Conservation (phyloP, 1,140 invertebrate species). For the Olivierus martensii region DNA sequence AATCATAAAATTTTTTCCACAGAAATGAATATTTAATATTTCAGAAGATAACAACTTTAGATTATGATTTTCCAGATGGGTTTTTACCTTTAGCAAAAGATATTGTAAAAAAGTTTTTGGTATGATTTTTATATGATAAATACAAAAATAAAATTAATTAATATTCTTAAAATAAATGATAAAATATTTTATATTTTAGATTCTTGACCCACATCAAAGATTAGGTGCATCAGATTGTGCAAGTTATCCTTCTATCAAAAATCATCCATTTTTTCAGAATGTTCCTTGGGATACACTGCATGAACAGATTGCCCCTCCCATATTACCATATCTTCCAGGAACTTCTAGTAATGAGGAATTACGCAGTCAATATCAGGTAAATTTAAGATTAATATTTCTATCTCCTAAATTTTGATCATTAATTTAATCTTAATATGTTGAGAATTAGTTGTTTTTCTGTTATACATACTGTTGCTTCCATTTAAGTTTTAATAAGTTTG, state of each 20-base stretch:
- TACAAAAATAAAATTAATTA: neutral
- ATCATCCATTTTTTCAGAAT: conserved; percentile 70
- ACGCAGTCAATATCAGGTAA: conserved; percentile 33
- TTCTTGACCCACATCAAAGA: conserved; percentile 57
- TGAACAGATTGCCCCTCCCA: conserved; percentile 60
- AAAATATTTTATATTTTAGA: too few relatives aligned
- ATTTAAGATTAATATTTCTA: too few relatives aligned
- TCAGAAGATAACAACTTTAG: conserved; percentile 81
- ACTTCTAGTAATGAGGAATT: conserved; percentile 55
- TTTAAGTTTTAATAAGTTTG: too few relatives aligned
- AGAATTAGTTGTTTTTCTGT: too few relatives aligned
- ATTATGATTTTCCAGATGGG: conserved; percentile 84
- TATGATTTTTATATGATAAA: conserved; percentile 23
- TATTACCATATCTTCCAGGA: conserved; percentile 69
- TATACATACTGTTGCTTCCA: too few relatives aligned
- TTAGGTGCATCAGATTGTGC: conserved; percentile 63
- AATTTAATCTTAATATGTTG: too few relatives aligned
- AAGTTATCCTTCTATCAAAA: conserved; percentile 64
- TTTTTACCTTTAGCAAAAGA: conserved; percentile 71
- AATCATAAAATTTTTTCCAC: too few relatives aligned
- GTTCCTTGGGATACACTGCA: conserved; percentile 71
- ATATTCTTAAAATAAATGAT: too few relatives aligned
- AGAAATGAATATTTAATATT: conserved; percentile 94
- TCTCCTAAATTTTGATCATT: too few relatives aligned
- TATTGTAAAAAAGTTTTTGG: conserved; percentile 73